Conservation (phyloP, 2,113 vertebrate species). For the Ammodytes dubius region DNA sequence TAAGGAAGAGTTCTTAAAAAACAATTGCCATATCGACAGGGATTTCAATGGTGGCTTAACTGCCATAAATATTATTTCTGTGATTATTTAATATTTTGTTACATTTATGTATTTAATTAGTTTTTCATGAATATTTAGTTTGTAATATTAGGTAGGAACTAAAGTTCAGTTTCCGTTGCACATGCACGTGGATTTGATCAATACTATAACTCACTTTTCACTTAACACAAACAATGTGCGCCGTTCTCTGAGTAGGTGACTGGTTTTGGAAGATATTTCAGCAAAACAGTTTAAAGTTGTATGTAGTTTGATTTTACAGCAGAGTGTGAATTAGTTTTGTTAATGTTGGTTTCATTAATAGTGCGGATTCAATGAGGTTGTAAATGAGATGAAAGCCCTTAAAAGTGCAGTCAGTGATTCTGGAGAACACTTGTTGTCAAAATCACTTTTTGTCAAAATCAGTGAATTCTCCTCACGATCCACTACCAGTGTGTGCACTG, state of each 20-base stretch:
- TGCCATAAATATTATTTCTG: too few relatives aligned
- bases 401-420: background rate
- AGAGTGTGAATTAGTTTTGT: background rate
- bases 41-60: background rate
- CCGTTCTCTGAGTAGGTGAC: background rate
- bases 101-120: too few relatives aligned
- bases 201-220: conserved; percentile 17
- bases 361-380: background rate
- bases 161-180: too few relatives aligned
- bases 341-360: conserved; percentile 6
- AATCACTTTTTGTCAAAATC: too few relatives aligned
- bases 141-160: too few relatives aligned
- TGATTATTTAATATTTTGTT: too few relatives aligned
- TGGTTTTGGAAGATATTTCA: conserved; percentile 1
- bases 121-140: too few relatives aligned
- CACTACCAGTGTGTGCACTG: too few relatives aligned
- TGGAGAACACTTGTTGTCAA: too few relatives aligned
- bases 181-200: background rate
- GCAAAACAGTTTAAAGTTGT: background rate
- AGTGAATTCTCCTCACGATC: too few relatives aligned
- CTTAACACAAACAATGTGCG: background rate
- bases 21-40: background rate
- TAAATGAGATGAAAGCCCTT: conserved; percentile 7
- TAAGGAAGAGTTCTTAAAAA: background rate
- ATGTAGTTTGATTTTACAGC: conserved; percentile 7